These are phyloP conservation scores for Trematomus bernacchii DNA, from an alignment of 2,797 vertebrate genomes.

Conservation along the genomic window DNA sequence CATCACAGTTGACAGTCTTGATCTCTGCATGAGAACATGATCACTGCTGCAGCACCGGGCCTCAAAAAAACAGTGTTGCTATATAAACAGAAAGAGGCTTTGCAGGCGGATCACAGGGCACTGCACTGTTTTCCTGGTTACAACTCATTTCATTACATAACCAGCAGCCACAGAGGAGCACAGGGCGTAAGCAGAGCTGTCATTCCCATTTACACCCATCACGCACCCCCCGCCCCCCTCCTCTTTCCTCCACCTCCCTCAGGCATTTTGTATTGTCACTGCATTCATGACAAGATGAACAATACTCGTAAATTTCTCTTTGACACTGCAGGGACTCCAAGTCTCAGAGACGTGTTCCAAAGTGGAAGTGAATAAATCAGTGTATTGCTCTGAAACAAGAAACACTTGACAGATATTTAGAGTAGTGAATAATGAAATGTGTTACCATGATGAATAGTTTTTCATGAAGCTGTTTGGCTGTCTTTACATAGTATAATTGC, in stretches of 20 bases:
- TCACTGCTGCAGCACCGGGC: not conserved
- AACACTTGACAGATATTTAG: too few relatives aligned
- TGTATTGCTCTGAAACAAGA: too few relatives aligned
- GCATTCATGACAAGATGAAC: conserved; percentile 14
- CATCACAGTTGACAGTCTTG: not conserved
- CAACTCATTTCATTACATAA: conserved; percentile 3
- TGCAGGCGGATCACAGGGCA: not conserved
- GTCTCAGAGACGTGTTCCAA: too few relatives aligned
- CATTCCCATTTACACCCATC: conserved; percentile 4
- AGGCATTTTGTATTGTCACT: conserved; percentile 30
- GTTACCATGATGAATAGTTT: too few relatives aligned
- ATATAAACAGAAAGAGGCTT: not conserved
- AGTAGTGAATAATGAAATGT: too few relatives aligned
- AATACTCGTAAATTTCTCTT: too few relatives aligned
- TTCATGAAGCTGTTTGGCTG: too few relatives aligned
- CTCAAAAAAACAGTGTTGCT: not conserved
- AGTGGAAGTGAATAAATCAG: too few relatives aligned
- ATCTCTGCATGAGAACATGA: not conserved
- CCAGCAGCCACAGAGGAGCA: not conserved
- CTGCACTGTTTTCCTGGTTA: not conserved
- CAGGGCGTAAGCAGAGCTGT: conserved; percentile 3
- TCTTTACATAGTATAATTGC: too few relatives aligned
- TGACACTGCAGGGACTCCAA: too few relatives aligned
- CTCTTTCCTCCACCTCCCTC: conserved; percentile 20
- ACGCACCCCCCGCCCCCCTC: not conserved